Conservation (phyloP, 2,888 invertebrate species). For the Theristus sp. region DNA sequence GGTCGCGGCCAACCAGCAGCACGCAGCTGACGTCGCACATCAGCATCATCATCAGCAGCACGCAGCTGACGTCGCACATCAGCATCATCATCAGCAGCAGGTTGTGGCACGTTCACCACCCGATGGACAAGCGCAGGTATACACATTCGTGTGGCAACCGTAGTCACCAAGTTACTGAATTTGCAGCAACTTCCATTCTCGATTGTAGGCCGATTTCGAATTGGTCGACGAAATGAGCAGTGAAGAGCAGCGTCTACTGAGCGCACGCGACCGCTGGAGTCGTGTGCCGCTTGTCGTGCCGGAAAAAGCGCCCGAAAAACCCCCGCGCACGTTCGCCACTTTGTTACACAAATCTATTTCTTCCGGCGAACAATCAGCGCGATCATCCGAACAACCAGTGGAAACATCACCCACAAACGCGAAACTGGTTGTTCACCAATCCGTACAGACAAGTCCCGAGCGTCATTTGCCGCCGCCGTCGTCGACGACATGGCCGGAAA, state of each 20-base stretch:
- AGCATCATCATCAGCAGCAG: not conserved
- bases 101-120: too few relatives aligned
- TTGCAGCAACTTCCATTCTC: too few relatives aligned
- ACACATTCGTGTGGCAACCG: too few relatives aligned
- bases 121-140: too few relatives aligned
- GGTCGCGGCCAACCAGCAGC: not conserved
- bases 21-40: constrained; percentile 1
- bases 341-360: not conserved
- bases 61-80: not conserved
- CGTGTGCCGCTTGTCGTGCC: not conserved
- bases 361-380: not conserved
- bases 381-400: not conserved
- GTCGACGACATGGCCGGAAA: not conserved
- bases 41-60: not conserved
- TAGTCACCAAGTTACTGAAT: too few relatives aligned
- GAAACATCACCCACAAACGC: too few relatives aligned
- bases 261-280: not conserved
- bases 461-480: not conserved
- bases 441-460: not conserved
- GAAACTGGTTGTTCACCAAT: not conserved
- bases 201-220: too few relatives aligned
- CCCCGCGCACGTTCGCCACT: constrained; percentile 7
- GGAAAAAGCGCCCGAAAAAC: constrained; percentile 1
- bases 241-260: not conserved
- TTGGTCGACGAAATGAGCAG: not conserved